A percentile compares a stretch with the other conserved stretches of the same genome.
phyloP scores from a whole-genome alignment of 2,113 vertebrate genomes.

The Leptobrachium ailaonicum region DNA sequence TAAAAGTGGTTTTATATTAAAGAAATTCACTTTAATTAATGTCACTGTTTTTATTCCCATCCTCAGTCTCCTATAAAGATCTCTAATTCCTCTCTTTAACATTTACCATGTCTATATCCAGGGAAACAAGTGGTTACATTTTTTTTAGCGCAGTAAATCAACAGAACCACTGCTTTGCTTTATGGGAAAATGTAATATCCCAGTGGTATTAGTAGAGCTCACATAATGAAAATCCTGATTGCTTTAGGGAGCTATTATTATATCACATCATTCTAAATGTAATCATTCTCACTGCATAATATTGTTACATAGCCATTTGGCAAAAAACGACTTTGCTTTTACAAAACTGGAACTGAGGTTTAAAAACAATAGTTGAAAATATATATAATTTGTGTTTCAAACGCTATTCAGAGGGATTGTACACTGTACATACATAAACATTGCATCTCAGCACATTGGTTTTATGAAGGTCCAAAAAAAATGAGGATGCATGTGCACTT shows the following conservation, averaged over 20 bases:
- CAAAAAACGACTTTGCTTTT: not conserved
- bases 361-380: not conserved
- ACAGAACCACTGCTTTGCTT: not conserved
- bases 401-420: no score
- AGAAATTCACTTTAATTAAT: no score
- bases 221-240: constrained; percentile 18
- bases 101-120: not conserved
- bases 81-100: not conserved
- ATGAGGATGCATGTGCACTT: no score
- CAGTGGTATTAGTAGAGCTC: not conserved
- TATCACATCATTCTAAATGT: constrained; percentile 9
- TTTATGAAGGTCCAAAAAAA: no score
- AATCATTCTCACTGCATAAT: not conserved
- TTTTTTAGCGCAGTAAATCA: not conserved
- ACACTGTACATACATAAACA: no score
- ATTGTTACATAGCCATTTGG: constrained; percentile 7
- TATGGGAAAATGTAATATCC: constrained; percentile 12
- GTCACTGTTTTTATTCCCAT: no score
- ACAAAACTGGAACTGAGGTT: not conserved
- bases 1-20: no score
- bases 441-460: no score
- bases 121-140: constrained; percentile 10
- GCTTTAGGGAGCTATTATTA: constrained; percentile 19
- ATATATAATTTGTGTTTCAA: not conserved
- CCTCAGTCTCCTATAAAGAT: not conserved